Base-by-base conservation (phyloP, 2,888 invertebrate genomes). In the Calliphora vomitoria region DNA sequence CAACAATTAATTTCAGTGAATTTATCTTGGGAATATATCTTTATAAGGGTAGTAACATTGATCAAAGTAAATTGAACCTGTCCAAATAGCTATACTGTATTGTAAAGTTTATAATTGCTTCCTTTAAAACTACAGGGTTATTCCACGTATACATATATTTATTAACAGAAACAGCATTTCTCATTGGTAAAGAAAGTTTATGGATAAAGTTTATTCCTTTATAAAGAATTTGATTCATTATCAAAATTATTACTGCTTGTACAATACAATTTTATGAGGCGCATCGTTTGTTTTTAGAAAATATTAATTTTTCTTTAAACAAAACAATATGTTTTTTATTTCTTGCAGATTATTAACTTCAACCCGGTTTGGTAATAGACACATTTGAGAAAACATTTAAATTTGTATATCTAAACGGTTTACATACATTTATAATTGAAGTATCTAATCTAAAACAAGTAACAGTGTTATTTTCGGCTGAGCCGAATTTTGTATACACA, bases 191-290 rank as follows among this genome's bases (percentile, higher is more conserved):
- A 38, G 38, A 64, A 50, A 78, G 13, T 68, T 78, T 78, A 55
- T 68, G 55, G 78, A 78, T 78, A 78, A 78, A 78, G 38, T 78
- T 75, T 75, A 44, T 44, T 78, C 44, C 66, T 78, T 68, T 55
- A 47, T 68, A 58, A 47, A 13, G 60, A 75, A 47, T 84, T 84
- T 89, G 76, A 80, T 87, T 80, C 89, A 64, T 90, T 91, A 89
- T 89, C 90, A 91, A 91, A 41, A 92, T 91, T 91, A 91, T 15
- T 15, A 15, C 35, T 62, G 0, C 8, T 35, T 6, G 89, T 91
- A 90, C 89, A 89, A 90, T 89, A 88, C 90, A 41, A 89, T 85
- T 89, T 88, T 87, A 88, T 88, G 88, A 88, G 85, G 76, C 89
- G 79, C 85, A 71, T 85, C 85, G 60, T 53, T 66, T 50, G 25